Evolutionary conservation across 2,888 invertebrate species (phyloP), one percentile per base, ranked within the genome.

Genomic region (Alentia gelatinosa): DNA sequence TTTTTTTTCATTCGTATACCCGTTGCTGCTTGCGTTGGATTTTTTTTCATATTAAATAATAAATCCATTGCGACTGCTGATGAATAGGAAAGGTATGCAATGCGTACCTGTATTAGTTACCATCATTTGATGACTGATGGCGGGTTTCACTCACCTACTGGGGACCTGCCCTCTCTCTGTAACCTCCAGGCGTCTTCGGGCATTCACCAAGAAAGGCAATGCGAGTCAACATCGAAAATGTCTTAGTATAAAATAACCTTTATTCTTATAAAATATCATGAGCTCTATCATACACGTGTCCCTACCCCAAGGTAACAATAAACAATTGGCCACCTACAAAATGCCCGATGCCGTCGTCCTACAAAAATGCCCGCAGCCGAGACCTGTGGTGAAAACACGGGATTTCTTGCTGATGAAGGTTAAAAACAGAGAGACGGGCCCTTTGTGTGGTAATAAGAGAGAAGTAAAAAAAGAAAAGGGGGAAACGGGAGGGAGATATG

Each of bases 211-310:
- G n/a, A n/a, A n/a, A n/a, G n/a, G n/a, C n/a, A 79, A 39, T 79
- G 37, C 79, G 79, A 79, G 35, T 35, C 79, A 79, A 79, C 79
- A 79, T 79, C 37, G 23, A 79, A n/a, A 79, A 39, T 39, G 19
- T 86, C 86, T 86, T 86, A 86, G 86, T 86, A 86, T 86, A 86
- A 86, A 86, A 86, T 86, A 86, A 86, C 86, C 35, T 86, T 86
- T 86, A 86, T 86, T 86, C 86, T 86, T 86, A 86, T 86, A 86
- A 86, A 86, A 86, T 86, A 86, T 86, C 50, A 86, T 86, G 47
- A 86, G 50, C 50, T 86, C 42, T 86, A 42, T 30, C 47, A 30
- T 86, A 86, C 86, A 86, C 42, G 86, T 42, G 15, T 86, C 86
- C 86, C 86, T 86, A 86, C 86, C 86, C 86, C 86, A n/a, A 30